Percentiles rank a stretch among this genome's conserved stretches.
These are phyloP conservation scores for Chaetoderma sp. DNA, from an alignment of 2,888 invertebrate genomes.

Conservation along the genomic window DNA sequence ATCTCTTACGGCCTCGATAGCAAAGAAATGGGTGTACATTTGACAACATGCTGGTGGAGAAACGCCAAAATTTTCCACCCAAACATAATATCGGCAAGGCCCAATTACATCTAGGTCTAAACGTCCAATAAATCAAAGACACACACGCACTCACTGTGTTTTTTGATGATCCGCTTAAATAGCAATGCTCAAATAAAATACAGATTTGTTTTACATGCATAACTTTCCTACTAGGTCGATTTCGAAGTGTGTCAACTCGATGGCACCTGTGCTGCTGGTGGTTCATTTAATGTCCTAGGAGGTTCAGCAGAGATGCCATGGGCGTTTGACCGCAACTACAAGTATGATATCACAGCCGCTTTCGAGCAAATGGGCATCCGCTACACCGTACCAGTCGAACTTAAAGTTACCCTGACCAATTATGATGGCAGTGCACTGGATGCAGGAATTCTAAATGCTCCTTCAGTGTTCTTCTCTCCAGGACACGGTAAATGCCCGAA, in stretches of 20 bases:
- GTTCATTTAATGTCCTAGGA: slow-evolving; percentile 37
- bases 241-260: slow-evolving; percentile 17
- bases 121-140: too few species aligned
- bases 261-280: slow-evolving; percentile 27
- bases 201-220: too few species aligned
- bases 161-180: too few species aligned
- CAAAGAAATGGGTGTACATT: too few species aligned
- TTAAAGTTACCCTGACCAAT: slow-evolving; percentile 19
- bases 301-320: slow-evolving; percentile 38
- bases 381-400: slow-evolving; percentile 16
- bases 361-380: slow-evolving; percentile 1
- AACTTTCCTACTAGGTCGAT: too few species aligned
- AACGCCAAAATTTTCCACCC: too few species aligned
- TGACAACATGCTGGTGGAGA: too few species aligned
- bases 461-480: slow-evolving; percentile 26
- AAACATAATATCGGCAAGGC: too few species aligned
- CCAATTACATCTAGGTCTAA: too few species aligned
- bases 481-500: slow-evolving; percentile 20
- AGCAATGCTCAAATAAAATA: too few species aligned
- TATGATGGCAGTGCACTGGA: slow-evolving; percentile 24
- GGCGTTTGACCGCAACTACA: slow-evolving; percentile 37
- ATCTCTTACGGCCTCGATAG: too few species aligned
- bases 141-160: too few species aligned
- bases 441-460: slow-evolving; percentile 5
- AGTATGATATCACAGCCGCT: slow-evolving; percentile 35